Evolutionary conservation across 2,113 vertebrate species (phyloP), one percentile per base, ranked within the genome.

Genomic region (Ptychochromis oligacanthus): DNA sequence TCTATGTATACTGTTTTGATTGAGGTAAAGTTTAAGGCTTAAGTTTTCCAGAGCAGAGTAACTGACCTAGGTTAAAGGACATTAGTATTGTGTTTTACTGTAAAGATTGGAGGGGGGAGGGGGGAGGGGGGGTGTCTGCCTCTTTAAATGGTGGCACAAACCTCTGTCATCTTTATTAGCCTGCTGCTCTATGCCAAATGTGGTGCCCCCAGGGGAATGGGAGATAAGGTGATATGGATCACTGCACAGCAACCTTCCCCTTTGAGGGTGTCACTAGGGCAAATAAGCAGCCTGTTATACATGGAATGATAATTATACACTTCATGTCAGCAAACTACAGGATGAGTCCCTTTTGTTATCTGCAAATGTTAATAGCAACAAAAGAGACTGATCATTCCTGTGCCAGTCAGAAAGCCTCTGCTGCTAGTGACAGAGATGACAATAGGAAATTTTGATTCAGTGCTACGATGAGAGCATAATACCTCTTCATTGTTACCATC

Each of bases 151-250:
- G 57, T 22, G 83, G 8, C 82, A 80, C 67, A 60, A 86, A 86
- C 80, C 84, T 87, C 84, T 87, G 88, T 85, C 88, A 79, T 92
- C 87, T 89, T 83, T 88, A 92, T 93, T 91, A 91, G 79, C 88
- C 87, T 61, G 81, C 83, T 34, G 80, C 77, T 87, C 79, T 56
- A 31, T 81, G 75, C 83, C 10, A 38, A 88, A 83, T 84, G 54
- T 31, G 31, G 49, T 36, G 77, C 77, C 91, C 91, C 91, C 75
- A 34, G 75, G 91, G 87, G 79, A 87, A 88, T 75, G 34, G 52
- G 76, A 89, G 91, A 93, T 93, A 92, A 93, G 87, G 88, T 83
- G 92, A 92, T 89, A 93, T 81, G 94, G 90, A 94, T 95, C 94
- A 90, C 85, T 92, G 92, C 93, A 78, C 88, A 59, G 75, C 86